Percentiles rank a stretch among this genome's conserved stretches.
Evolutionary conservation across 2,113 vertebrate species (phyloP).

Genomic region (Phycodurus eques): DNA sequence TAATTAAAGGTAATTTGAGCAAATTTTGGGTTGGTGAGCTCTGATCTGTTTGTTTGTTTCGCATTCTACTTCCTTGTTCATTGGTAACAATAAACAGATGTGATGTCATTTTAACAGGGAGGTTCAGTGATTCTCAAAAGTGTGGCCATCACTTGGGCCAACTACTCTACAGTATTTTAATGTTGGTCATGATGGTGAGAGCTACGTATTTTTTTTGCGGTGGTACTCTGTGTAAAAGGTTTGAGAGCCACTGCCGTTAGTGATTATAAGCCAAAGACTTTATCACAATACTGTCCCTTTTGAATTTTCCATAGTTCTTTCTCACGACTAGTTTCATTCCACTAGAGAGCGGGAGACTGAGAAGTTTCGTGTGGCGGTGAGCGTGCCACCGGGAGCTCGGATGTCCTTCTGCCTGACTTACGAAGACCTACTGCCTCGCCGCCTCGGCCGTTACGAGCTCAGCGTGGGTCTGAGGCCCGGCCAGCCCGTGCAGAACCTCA

Average conservation of each 20-base stretch:
- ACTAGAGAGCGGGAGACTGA: constrained; percentile 77
- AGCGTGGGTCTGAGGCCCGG: constrained; percentile 72
- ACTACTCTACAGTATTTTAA: too few species aligned
- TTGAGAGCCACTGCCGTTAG: background rate
- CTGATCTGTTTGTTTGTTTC: background rate
- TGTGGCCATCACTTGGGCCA: too few species aligned
- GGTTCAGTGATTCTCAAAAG: too few species aligned
- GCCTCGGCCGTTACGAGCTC: constrained; percentile 77
- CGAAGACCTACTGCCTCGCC: constrained; percentile 76
- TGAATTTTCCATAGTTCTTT: background rate
- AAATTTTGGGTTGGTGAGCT: too few species aligned
- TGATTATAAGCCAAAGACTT: background rate
- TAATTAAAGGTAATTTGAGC: too few species aligned
- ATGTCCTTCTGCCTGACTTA: constrained; percentile 74
- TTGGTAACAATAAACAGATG: background rate
- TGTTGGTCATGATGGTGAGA: too few species aligned
- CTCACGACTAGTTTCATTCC: background rate
- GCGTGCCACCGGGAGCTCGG: constrained; percentile 66
- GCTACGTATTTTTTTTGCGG: too few species aligned
- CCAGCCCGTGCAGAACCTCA: constrained; percentile 76
- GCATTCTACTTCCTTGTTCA: background rate
- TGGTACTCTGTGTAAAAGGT: too few species aligned
- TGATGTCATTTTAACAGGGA: too few species aligned
- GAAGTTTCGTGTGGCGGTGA: constrained; percentile 79
- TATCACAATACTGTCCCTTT: background rate